Percentiles rank a stretch among this genome's conserved stretches.
These are phyloP conservation scores for Merluccius polli DNA, from an alignment of 2,797 vertebrate genomes.

Conservation along the genomic window DNA sequence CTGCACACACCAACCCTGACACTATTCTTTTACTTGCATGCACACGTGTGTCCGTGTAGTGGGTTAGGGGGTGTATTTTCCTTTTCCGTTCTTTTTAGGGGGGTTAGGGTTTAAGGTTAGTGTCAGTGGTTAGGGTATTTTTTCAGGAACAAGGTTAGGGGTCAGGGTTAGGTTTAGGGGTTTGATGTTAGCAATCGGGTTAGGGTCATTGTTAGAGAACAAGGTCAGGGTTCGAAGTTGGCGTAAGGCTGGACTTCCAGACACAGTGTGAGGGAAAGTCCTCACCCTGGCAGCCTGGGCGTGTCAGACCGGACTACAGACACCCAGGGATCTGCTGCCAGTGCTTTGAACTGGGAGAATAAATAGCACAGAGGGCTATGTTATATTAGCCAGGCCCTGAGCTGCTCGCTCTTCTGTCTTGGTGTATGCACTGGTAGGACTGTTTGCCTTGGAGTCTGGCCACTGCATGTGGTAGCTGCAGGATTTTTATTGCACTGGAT, in stretches of 20 bases:
- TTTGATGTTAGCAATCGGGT: conserved; percentile 24
- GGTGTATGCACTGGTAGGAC: conserved; percentile 79
- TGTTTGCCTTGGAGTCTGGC: conserved; percentile 87
- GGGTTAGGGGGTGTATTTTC: too few species aligned
- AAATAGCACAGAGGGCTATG: conserved; percentile 83
- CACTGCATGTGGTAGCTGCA: conserved; percentile 88
- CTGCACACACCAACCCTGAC: too few species aligned
- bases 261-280: conserved; percentile 11
- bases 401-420: conserved; percentile 79
- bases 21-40: too few species aligned
- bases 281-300: conserved; percentile 76
- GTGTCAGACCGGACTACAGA: conserved; percentile 75
- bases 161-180: not conserved
- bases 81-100: not conserved
- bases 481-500: conserved; percentile 65
- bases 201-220: not conserved
- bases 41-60: too few species aligned
- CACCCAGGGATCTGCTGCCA: conserved; percentile 78
- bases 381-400: conserved; percentile 76
- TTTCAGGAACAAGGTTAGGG: too few species aligned
- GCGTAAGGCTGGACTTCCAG: not conserved
- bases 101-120: not conserved
- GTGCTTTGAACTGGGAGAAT: conserved; percentile 91
- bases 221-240: not conserved
- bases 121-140: too few species aligned